These are phyloP conservation scores for Sciaenops ocellatus DNA, from an alignment of 2,797 vertebrate genomes.

Conservation along the genomic window DNA sequence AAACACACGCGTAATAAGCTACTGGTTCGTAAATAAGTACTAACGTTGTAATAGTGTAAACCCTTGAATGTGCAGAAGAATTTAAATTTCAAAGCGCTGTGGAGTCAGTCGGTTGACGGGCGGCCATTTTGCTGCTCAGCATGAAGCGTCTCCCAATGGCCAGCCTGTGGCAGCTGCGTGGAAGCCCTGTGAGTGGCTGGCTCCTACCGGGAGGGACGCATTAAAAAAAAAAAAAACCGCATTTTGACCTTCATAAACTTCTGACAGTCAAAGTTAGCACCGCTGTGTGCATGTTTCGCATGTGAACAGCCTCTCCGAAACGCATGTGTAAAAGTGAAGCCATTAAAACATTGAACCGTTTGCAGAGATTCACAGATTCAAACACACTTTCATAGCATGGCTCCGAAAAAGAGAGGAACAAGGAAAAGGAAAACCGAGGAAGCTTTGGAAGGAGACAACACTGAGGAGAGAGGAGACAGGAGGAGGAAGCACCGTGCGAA, in stretches of 20 bases:
- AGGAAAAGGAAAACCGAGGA: constrained; percentile 66
- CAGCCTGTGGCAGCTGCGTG: constrained; percentile 70
- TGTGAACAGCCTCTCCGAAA: neutral
- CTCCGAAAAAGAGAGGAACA: constrained; percentile 58
- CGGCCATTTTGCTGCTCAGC: constrained; percentile 90
- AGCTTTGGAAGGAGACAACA: constrained; percentile 16
- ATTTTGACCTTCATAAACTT: constrained; percentile 72
- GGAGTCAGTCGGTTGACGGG: constrained; percentile 87
- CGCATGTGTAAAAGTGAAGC: neutral
- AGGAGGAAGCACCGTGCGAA: constrained; percentile 44
- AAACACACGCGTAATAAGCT: constrained; percentile 61
- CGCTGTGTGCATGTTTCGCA: neutral
- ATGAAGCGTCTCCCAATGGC: constrained; percentile 80
- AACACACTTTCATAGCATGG: constrained; percentile 62
- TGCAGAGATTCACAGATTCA: neutral
- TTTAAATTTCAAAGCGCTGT: constrained; percentile 86
- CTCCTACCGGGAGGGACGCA: constrained; percentile 59
- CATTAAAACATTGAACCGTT: neutral
- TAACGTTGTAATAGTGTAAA: constrained; percentile 79
- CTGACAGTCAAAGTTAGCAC: constrained; percentile 11
- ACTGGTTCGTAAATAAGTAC: constrained; percentile 74
- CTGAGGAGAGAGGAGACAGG: constrained; percentile 20
- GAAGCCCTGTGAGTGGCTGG: constrained; percentile 72
- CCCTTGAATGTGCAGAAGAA: constrained; percentile 81
- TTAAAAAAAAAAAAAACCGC: constrained; percentile 56